These are phyloP conservation scores for Athripsodes cinereus DNA, from an alignment of 2,888 invertebrate genomes.

Conservation along the genomic window DNA sequence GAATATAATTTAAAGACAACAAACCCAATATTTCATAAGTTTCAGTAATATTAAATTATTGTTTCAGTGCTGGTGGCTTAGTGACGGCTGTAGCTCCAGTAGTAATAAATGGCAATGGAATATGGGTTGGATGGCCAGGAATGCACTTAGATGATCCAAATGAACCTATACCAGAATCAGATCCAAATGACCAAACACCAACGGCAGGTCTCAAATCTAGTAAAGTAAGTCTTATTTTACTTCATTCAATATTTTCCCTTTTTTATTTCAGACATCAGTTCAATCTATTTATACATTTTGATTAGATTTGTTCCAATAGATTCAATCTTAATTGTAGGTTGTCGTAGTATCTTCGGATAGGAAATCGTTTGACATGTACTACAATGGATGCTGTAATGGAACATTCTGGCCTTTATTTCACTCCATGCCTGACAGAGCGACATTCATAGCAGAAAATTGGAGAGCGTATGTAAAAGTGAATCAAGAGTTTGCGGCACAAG, in stretches of 20 bases:
- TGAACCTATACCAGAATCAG: constrained; percentile 79
- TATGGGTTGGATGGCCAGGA: constrained; percentile 92
- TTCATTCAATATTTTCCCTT: too few species aligned
- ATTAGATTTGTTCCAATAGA: too few species aligned
- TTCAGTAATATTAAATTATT: too few species aligned
- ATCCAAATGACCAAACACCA: constrained; percentile 78
- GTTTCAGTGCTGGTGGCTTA: constrained; percentile 76
- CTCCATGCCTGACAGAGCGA: constrained; percentile 85
- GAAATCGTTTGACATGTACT: constrained; percentile 74
- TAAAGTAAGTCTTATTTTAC: constrained; percentile 53
- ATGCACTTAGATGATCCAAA: constrained; percentile 71
- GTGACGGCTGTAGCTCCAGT: constrained; percentile 90
- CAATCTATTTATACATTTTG: constrained; percentile 7
- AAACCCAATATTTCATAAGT: too few species aligned
- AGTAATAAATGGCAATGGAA: constrained; percentile 74
- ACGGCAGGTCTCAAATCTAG: constrained; percentile 79
- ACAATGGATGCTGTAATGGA: constrained; percentile 88
- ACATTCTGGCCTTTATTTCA: constrained; percentile 91
- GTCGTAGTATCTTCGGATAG: constrained; percentile 75
- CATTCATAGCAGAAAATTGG: constrained; percentile 79
- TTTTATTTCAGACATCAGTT: too few species aligned
- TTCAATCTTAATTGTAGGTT: constrained; percentile 66
- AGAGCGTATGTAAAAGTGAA: constrained; percentile 74
- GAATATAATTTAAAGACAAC: too few species aligned
- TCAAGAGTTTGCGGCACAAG: constrained; percentile 75